Evolutionary conservation across 2,797 vertebrate species (phyloP), one percentile per base, ranked within the genome.

Genomic region (Coccyzus lansbergi): DNA sequence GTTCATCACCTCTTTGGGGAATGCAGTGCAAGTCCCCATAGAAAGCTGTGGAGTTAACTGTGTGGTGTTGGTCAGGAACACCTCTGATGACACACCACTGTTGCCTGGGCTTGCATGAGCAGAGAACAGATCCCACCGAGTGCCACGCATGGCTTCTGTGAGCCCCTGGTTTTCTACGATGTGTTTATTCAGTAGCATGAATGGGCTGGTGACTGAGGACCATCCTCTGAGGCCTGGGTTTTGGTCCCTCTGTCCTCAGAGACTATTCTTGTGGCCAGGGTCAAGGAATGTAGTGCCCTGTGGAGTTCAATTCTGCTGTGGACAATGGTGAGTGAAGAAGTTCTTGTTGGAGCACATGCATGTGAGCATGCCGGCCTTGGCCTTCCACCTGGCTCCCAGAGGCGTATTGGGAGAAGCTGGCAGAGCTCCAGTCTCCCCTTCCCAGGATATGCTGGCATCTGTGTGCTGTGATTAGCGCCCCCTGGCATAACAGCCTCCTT

Each of bases 141-240:
- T 1, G 3, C 20, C 5, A 6, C 0, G 1, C 0, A 0, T 8
- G 14, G 38, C 59, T 86, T 36, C 24, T 34, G 25, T 3, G 10
- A 64, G 34, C 18, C 38, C 19, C n/a, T 53, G 40, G 8, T 29
- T 79, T 71, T 48, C 46, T 33, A 6, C 8, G 4, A 2, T 7
- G 15, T 33, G 53, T 22, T 68, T 68, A n/a, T n/a, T 67, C 8
- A 29, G 58, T 15, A 21, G 11, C 46, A 49, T 1, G 2, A 22
- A 24, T 4, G 18, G 40, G 29, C 48, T 53, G 25, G 42, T 29
- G 42, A 17, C n/a, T 18, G 28, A 7, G 18, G 6, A 52, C 31
- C 31, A 40, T 17, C 33, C 10, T n/a, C 36, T 11, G 64, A 49
- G 19, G 16, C 34, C 14, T 29, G 24, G 48, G 16, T 48, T 70